phyloP scores from a whole-genome alignment of 35 echinoderm and acorn worm genomes.

The Patiria miniata region DNA sequence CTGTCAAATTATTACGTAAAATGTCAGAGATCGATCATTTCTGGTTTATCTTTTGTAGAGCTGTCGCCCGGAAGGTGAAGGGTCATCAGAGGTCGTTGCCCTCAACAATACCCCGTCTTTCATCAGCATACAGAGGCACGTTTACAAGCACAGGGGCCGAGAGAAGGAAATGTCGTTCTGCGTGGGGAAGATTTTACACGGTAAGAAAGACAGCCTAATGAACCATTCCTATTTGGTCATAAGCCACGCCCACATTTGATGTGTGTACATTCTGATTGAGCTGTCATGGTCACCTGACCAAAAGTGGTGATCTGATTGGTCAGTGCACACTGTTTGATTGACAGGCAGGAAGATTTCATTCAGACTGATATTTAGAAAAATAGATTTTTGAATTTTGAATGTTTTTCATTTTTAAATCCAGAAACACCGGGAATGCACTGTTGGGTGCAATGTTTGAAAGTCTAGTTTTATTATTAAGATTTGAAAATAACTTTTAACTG shows the following conservation, averaged over 20 bases:
- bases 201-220: constrained; percentile 26
- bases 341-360: too few species aligned
- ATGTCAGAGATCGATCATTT: too few species aligned
- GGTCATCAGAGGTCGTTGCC: constrained; percentile 18
- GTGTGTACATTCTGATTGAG: background rate
- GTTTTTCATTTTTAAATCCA: too few species aligned
- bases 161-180: constrained; percentile 58
- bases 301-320: too few species aligned
- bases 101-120: constrained; percentile 80
- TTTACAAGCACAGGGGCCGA: constrained; percentile 60
- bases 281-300: background rate
- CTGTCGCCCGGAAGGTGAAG: background rate
- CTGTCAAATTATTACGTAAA: too few species aligned
- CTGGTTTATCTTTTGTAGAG: background rate
- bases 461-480: too few species aligned
- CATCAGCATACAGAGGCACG: constrained; percentile 74
- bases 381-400: too few species aligned
- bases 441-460: too few species aligned
- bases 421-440: too few species aligned
- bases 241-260: background rate
- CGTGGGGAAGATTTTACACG: constrained; percentile 63
- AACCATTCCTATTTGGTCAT: background rate
- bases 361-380: too few species aligned
- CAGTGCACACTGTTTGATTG: too few species aligned
- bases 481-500: too few species aligned